Conservation (phyloP, 1,140 invertebrate genomes). For the Drosophila ercepeae region DNA sequence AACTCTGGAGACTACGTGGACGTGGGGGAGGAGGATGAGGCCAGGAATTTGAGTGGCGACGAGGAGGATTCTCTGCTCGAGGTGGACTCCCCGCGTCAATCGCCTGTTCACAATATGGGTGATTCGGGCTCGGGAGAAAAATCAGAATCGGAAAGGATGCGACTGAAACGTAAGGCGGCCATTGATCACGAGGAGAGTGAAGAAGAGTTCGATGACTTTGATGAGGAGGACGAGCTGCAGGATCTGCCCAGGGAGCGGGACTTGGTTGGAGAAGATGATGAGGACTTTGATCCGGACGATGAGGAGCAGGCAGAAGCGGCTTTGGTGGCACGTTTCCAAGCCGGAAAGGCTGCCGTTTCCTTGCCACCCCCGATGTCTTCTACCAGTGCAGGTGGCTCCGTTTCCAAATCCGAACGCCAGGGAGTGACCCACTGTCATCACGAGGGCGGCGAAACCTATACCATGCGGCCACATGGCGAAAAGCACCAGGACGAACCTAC, state of each 20-base stretch:
- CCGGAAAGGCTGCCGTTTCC: slow-evolving; percentile 13
- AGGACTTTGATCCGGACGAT: slow-evolving; percentile 63
- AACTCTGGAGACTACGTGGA: slow-evolving; percentile 88
- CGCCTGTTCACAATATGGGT: slow-evolving; percentile 85
- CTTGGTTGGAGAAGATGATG: slow-evolving; percentile 42
- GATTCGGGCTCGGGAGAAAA: slow-evolving; percentile 70
- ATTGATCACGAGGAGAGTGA: slow-evolving; percentile 75
- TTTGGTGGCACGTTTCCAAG: slow-evolving; percentile 55
- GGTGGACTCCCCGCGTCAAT: slow-evolving; percentile 86
- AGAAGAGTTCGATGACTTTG: slow-evolving; percentile 75
- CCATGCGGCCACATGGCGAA: slow-evolving; percentile 86
- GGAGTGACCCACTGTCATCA: slow-evolving; percentile 88
- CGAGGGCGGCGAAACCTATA: slow-evolving; percentile 87
- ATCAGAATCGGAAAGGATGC: slow-evolving; percentile 59
- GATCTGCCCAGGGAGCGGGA: slow-evolving; percentile 17
- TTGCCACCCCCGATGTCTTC: not conserved
- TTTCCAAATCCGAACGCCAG: slow-evolving; percentile 53
- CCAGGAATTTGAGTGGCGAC: slow-evolving; percentile 82
- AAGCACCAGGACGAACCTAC: slow-evolving; percentile 38
- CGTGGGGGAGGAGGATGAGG: slow-evolving; percentile 87
- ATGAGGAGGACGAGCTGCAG: slow-evolving; percentile 77
- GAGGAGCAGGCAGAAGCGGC: slow-evolving; percentile 66
- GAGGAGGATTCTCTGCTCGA: slow-evolving; percentile 86
- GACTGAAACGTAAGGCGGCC: slow-evolving; percentile 64
- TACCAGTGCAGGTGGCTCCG: not conserved